Conservation (phyloP, 1,140 invertebrate species). For the Asbolus verrucosus region DNA sequence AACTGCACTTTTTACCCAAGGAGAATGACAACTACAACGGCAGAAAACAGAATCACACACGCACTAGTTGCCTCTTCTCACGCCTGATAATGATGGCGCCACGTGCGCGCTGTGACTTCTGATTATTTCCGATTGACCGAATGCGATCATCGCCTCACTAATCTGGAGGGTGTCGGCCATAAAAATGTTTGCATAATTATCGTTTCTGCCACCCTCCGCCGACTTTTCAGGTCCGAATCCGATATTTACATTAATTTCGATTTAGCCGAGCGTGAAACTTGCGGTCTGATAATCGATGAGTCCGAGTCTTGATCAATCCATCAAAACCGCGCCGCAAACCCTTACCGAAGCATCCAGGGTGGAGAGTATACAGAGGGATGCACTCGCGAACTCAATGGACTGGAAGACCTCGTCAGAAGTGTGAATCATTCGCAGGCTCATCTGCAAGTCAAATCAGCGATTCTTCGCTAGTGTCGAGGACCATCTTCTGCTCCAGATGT, state of each 20-base stretch:
- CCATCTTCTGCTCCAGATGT: constrained; percentile 37
- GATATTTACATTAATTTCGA: not conserved
- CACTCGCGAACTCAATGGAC: constrained; percentile 54
- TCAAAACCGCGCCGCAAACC: constrained; percentile 16
- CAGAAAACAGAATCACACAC: constrained; percentile 29
- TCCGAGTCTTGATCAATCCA: constrained; percentile 31
- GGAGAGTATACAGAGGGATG: constrained; percentile 29
- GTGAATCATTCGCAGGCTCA: constrained; percentile 56
- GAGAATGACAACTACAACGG: constrained; percentile 27
- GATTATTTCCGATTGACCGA: constrained; percentile 56
- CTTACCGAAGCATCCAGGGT: constrained; percentile 12
- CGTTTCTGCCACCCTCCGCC: too few relatives aligned
- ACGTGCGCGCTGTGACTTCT: constrained; percentile 52
- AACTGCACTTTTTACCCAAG: constrained; percentile 37
- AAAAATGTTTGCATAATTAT: constrained; percentile 56
- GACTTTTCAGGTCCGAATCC: too few relatives aligned
- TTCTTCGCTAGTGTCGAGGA: constrained; percentile 49
- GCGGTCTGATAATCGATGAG: not conserved
- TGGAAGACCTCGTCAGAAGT: constrained; percentile 57
- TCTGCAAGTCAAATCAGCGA: constrained; percentile 57
- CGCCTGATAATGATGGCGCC: constrained; percentile 50
- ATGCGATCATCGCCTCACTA: constrained; percentile 47
- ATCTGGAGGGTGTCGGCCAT: constrained; percentile 45
- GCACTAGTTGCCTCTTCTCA: constrained; percentile 41
- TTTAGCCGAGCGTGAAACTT: not conserved